These are phyloP conservation scores for Heliconius hortense DNA, from an alignment of 2,888 invertebrate species.

Conservation along the genomic window DNA sequence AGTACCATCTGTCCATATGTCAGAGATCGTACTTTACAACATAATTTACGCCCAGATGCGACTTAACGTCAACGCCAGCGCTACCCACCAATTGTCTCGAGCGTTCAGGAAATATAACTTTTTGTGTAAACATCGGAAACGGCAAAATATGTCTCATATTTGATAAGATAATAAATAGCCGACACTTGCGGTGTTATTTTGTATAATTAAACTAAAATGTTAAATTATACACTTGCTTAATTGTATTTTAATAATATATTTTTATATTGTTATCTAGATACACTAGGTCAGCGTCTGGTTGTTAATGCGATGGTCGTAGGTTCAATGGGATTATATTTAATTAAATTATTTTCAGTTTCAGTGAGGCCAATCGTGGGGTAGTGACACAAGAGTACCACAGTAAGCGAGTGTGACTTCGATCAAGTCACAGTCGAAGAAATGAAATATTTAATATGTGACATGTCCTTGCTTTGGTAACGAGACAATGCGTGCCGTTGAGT, in stretches of 20 bases:
- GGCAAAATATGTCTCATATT: slow-evolving; percentile 8
- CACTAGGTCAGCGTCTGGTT: too few relatives aligned
- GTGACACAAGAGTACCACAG: too few relatives aligned
- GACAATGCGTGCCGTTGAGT: too few relatives aligned
- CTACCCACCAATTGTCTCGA: slow-evolving; percentile 24
- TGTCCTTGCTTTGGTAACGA: too few relatives aligned
- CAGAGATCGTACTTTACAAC: slow-evolving; percentile 39
- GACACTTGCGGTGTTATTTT: neutral
- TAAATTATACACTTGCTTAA: neutral
- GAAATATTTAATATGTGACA: too few relatives aligned
- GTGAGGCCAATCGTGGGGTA: too few relatives aligned
- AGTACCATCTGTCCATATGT: slow-evolving; percentile 32
- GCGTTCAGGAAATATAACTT: slow-evolving; percentile 19
- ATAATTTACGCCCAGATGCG: slow-evolving; percentile 46
- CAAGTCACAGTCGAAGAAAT: too few relatives aligned
- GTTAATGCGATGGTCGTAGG: neutral
- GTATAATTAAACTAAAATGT: neutral
- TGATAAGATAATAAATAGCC: slow-evolving; percentile 11
- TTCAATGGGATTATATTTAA: too few relatives aligned
- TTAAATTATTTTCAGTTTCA: too few relatives aligned
- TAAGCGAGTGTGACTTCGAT: too few relatives aligned
- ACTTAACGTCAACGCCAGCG: slow-evolving; percentile 16
- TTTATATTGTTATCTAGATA: neutral
- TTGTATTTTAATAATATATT: neutral
- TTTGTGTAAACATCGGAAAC: slow-evolving; percentile 27